A percentile compares a stretch with the other conserved stretches of the same genome.
Conservation (phyloP, 2,113 vertebrate genomes). For the Amphiprion percula region DNA sequence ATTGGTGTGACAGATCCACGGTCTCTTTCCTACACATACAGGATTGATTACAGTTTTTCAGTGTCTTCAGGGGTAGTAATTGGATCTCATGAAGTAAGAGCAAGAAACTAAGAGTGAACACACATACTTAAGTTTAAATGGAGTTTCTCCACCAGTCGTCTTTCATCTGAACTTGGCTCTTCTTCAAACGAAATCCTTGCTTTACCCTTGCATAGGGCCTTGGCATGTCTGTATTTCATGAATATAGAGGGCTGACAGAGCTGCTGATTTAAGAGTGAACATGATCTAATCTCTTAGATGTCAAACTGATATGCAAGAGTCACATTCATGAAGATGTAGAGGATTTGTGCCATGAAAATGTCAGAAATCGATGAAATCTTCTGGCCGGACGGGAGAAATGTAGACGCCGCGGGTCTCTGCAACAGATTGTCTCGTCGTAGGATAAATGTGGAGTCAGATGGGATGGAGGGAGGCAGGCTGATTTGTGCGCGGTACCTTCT, state of each 20-base stretch:
- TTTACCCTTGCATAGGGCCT: background rate
- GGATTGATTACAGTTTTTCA: constrained; percentile 6
- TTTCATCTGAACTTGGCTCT: constrained; percentile 29
- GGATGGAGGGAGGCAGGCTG: background rate
- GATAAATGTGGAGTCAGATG: background rate
- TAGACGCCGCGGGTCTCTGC: background rate
- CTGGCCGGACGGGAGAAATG: background rate
- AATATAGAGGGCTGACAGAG: background rate
- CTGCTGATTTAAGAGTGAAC: constrained; percentile 4
- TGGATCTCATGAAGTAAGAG: constrained; percentile 3
- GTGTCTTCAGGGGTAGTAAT: constrained; percentile 22
- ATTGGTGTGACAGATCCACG: background rate
- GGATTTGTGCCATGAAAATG: background rate
- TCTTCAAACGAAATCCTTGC: constrained; percentile 6
- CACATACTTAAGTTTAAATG: background rate
- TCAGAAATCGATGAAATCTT: background rate
- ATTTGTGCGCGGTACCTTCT: background rate
- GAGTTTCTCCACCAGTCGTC: background rate
- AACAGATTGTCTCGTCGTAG: background rate
- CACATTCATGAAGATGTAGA: background rate
- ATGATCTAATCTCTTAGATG: background rate
- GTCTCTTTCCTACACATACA: background rate
- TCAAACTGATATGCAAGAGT: background rate
- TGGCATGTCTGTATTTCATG: constrained; percentile 1
- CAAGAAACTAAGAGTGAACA: constrained; percentile 7